Evolutionary conservation across 2,113 vertebrate genomes (phyloP), one percentile per base, ranked within the genome.

Genomic region (Dipodomys spectabilis): DNA sequence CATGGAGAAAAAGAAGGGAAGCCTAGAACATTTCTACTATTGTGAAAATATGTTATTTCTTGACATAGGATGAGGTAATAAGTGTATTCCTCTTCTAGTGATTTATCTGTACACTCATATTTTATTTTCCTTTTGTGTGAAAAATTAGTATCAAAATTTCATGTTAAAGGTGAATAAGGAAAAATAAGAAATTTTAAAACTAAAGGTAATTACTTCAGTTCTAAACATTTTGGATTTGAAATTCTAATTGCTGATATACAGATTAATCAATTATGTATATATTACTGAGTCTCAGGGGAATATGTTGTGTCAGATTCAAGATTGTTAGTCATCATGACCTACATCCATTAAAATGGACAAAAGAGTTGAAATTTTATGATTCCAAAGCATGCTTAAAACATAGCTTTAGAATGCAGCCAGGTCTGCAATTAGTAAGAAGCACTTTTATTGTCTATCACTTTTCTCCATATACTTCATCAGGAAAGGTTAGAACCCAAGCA

Each of bases 301-400:
- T 53, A 71, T 60, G 53, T 11, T 72, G 9, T 20, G 1, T 28
- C 22, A 19, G 25, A 79, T 10, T 73, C n/a, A 28, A 74, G 2
- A 53, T 44, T 64, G 83, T 88, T 80, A 86, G 7, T 49, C 73
- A 57, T 23, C 28, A 73, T 27, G 2, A 84, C 78, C 22, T 78
- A 30, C 7, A 45, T 89, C 15, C 25, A 64, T 65, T 85, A 64
- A 5, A 86, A 62, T 30, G 85, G 45, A 69, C 39, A 81, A 93
- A 79, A 64, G 25, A 64, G 22, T 79, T 90, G 86, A 64, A 9
- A 88, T 78, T 83, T 86, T 83, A 72, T 67, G 27, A 80, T n/a
- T n/a, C 83, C 60, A 71, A 86, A 83, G 13, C 16, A 73, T 64
- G 18, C 64, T 12, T 4, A 84, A 35, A 88, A 82, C 32, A 69